phyloP scores from a whole-genome alignment of 2,888 invertebrate genomes.

The Ophion ventricosus region DNA sequence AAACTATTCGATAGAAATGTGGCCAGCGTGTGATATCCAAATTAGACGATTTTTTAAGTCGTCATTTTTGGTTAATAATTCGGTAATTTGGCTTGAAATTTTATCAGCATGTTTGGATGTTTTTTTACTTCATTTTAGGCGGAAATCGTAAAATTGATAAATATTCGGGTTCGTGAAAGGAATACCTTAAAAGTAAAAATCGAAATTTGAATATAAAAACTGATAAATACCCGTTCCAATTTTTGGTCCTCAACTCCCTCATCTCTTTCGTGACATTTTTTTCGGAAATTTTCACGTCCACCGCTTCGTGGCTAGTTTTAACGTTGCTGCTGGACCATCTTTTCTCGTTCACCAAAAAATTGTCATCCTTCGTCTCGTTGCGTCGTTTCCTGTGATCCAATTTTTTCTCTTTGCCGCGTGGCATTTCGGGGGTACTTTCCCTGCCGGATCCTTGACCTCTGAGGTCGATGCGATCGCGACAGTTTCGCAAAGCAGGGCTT shows the following conservation, averaged over 20 bases:
- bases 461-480: conserved; percentile 67
- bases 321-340: conserved; percentile 64
- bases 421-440: conserved; percentile 86
- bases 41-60: no score
- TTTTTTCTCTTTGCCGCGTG: conserved; percentile 71
- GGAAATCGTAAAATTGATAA: no score
- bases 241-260: conserved; percentile 68
- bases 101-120: no score
- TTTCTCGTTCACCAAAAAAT: conserved; percentile 63
- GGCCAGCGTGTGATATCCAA: no score
- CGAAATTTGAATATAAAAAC: background rate
- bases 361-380: conserved; percentile 63
- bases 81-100: no score
- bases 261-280: conserved; percentile 62
- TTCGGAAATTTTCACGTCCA: conserved; percentile 68
- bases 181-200: background rate
- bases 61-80: no score
- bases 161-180: no score
- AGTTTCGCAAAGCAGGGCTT: conserved; percentile 66
- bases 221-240: conserved; percentile 77
- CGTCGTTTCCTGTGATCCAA: conserved; percentile 72
- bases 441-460: conserved; percentile 87
- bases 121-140: no score
- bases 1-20: no score
- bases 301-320: conserved; percentile 60